Base-by-base conservation (phyloP, 1,140 invertebrate species). In the Drosophila sucinea region DNA sequence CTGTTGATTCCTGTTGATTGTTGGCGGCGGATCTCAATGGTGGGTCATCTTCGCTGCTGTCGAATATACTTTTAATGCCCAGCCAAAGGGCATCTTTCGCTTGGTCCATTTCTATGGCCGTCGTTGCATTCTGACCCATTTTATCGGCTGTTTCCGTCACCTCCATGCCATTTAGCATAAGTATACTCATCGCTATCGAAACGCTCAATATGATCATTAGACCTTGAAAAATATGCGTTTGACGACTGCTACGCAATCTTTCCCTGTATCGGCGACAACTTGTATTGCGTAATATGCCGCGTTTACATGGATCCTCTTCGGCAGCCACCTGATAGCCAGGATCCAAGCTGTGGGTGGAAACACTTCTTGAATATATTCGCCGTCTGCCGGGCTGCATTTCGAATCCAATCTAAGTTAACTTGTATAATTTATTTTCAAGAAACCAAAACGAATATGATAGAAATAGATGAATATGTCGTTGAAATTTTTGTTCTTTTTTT, bases 231-330 rank as follows among this genome's bases (percentile, higher is more conserved):
- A 87, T 61, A n/a, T 70, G 55, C 6, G 44, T 4, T 0, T 71
- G 61, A 3, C 72, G 66, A 4, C 7, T 61, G 32, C 29, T 65
- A 4, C 57, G 58, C 1, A 87, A 35, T 17, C 65, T 62, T 11
- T 77, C 60, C 0, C 83, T 70, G 17, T 77, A 70, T 0, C 38
- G 35, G 0, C 63, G 70, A 25, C 83, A 87, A 8, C 55, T 56
- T 1, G 67, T 64, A 11, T 41, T 82, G 1, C 35, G 67, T 10
- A 86, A 40, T 3, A 87, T 64, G 8, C 83, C 83, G 0, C 57
- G 25, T 4, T 56, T 44, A 0, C 61, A 55, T 0, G 79, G 83
- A 62, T 77, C 73, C 23, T 76, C 74, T 10, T 60, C 38, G 1
- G 41, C 57, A 5, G 78, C 65, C 8, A 35, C 66, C 0, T 32